Conservation (phyloP, 1,140 invertebrate genomes). For the Drosophila takahashii region DNA sequence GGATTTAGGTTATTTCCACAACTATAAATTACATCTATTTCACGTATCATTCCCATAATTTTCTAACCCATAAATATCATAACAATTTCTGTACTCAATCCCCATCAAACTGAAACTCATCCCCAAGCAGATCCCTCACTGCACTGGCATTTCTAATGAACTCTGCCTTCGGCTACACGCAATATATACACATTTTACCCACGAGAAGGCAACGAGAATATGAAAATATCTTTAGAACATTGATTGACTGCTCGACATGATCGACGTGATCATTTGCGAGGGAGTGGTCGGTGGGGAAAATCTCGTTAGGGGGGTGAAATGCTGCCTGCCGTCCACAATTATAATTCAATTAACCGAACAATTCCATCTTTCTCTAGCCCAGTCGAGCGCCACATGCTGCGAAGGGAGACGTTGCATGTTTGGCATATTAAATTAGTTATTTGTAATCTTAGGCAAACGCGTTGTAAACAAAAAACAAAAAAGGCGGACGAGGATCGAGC, state of each 20-base stretch:
- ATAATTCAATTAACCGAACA: constrained; percentile 80
- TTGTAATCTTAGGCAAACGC: constrained; percentile 46
- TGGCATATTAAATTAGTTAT: constrained; percentile 80
- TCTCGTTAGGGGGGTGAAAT: background rate
- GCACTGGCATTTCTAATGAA: constrained; percentile 53
- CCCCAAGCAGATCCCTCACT: constrained; percentile 16
- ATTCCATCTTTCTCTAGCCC: constrained; percentile 26
- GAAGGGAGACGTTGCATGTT: constrained; percentile 49
- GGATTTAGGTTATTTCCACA: background rate
- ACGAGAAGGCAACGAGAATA: constrained; percentile 47
- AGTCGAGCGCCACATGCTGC: constrained; percentile 60
- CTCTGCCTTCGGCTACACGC: constrained; percentile 16
- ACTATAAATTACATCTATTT: background rate
- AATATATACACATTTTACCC: constrained; percentile 28
- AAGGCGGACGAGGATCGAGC: constrained; percentile 9
- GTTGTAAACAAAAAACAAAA: constrained; percentile 53
- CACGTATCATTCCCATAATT: background rate
- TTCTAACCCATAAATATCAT: constrained; percentile 3
- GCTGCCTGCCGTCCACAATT: constrained; percentile 57
- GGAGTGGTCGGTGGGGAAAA: constrained; percentile 13
- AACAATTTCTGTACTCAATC: constrained; percentile 1
- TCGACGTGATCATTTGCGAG: constrained; percentile 58
- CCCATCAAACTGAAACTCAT: constrained; percentile 2
- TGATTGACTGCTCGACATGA: constrained; percentile 80
- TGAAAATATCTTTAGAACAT: constrained; percentile 58